Percentiles rank a stretch among this genome's conserved stretches.
Evolutionary conservation across 1,140 invertebrate species (phyloP).

Genomic region (Oncopodura yosiiana): DNA sequence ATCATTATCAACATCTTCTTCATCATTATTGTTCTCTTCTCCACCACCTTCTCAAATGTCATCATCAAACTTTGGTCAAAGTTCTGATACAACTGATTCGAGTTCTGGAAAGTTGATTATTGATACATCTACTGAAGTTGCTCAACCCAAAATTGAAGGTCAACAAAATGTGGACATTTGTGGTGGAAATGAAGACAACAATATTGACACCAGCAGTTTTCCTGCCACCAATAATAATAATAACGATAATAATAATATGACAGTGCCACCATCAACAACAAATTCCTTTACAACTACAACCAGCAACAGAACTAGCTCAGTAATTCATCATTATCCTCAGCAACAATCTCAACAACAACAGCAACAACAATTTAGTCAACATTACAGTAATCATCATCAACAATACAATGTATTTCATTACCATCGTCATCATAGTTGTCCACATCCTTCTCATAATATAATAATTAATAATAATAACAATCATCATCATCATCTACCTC

Average conservation of each 20-base stretch:
- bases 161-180: no score
- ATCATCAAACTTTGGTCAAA: not conserved
- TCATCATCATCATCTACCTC: not conserved
- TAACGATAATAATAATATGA: no score
- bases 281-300: not conserved
- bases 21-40: not conserved
- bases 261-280: not conserved
- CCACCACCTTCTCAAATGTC: not conserved
- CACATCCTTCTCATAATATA: not conserved
- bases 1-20: conserved; percentile 10
- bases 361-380: not conserved
- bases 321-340: not conserved
- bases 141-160: no score
- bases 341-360: conserved; percentile 8
- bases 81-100: not conserved
- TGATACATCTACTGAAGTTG: no score
- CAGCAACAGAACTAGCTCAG: no score
- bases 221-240: no score
- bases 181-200: not conserved
- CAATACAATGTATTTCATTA: not conserved
- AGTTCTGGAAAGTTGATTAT: no score
- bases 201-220: not conserved
- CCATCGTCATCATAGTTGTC: not conserved
- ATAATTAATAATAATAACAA: not conserved
- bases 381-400: not conserved